Base-by-base conservation (phyloP, 2,113 vertebrate species). In the Xiphias gladius region DNA sequence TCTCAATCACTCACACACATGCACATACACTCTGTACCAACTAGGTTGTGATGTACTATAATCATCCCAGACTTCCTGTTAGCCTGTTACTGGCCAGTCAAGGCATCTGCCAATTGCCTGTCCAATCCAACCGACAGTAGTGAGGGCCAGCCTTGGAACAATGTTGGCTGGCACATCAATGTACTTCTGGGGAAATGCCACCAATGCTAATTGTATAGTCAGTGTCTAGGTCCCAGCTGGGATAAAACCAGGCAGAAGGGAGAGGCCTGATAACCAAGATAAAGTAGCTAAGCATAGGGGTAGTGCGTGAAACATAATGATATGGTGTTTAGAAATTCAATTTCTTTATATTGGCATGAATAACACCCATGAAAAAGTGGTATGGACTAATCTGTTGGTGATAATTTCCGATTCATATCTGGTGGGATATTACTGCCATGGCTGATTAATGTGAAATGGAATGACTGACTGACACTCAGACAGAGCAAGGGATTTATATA, bases 361-460 rank as follows among this genome's bases (percentile, higher is more conserved):
- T 89, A 92, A 89, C 50, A 80, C 61, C 79, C 88, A 22, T 90
- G 84, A 84, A 85, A 24, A 79, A 85, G 58, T 37, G 35, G 55
- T 82, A 77, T 75, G 82, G 77, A 71, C 78, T 77, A 84, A 87
- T 89, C 87, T 86, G 74, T 73, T 35, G 87, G 86, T 83, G 78
- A 88, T 89, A 43, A 92, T 91, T 89, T 90, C 83, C 54, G 80
- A 89, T 93, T 92, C 73, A 82, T 82, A 87, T 91, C 89, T 73
- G 86, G 26, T 24, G 84, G 85, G 61, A 89, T 80, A 83, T 89
- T 81, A 81, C 66, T 68, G 85, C 77, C 89, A 88, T 30, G 82
- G 62, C 28, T 87, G 79, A 89, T 90, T 90, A 90, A 28, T 20
- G 71, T 19, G 61, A 69, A 85, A 65, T 54, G 52, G 64, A 76